Evolutionary conservation across 1,140 invertebrate genomes (phyloP).

Genomic region (Saccostrea cuccullata): DNA sequence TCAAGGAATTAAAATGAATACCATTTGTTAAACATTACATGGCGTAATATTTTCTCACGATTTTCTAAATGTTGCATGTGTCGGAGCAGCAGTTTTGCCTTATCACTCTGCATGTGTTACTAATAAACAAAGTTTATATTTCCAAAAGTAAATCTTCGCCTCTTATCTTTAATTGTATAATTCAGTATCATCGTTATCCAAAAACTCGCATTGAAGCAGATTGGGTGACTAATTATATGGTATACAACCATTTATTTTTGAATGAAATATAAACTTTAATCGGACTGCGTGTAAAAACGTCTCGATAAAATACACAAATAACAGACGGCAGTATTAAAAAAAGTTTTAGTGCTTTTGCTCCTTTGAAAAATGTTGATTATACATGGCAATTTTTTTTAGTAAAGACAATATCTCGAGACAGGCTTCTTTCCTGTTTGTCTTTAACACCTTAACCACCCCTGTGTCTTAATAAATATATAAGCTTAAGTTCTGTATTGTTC

Average conservation of each 20-base stretch:
- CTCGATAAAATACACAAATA: not conserved
- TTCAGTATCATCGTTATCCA: constrained; percentile 25
- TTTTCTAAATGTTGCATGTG: constrained; percentile 25
- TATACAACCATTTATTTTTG: constrained; percentile 3
- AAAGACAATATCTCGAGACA: no score
- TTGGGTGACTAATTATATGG: constrained; percentile 12
- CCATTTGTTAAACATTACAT: constrained; percentile 8
- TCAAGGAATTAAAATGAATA: constrained; percentile 3
- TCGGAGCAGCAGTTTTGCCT: not conserved
- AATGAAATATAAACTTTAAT: not conserved
- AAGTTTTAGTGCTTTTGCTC: no score
- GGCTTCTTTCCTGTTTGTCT: not conserved
- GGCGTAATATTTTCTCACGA: constrained; percentile 19
- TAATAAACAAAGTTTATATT: constrained; percentile 28
- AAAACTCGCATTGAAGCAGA: constrained; percentile 5
- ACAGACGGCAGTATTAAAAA: no score
- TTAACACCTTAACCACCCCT: not conserved
- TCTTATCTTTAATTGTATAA: constrained; percentile 35
- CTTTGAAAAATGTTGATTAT: no score
- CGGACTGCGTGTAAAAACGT: not conserved
- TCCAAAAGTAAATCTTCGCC: not conserved
- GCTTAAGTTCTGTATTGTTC: not conserved
- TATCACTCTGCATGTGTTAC: constrained; percentile 30
- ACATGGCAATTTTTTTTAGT: no score
- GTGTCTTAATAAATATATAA: not conserved